Evolutionary conservation across 1,140 invertebrate genomes (phyloP), one percentile per base, ranked within the genome.

Genomic region (Lepidostoma basale): DNA sequence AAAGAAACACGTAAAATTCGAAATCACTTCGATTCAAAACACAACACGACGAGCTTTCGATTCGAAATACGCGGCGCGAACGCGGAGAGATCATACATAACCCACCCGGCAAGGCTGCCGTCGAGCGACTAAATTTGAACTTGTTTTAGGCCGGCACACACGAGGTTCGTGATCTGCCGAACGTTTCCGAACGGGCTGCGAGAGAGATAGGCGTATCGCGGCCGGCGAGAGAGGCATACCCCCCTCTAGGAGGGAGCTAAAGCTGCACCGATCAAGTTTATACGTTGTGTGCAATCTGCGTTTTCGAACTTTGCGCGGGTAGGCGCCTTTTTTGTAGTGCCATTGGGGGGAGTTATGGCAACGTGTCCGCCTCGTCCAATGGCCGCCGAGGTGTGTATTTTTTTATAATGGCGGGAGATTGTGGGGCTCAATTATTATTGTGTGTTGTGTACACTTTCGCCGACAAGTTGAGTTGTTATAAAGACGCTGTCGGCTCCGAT

Each of bases 271-370:
- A 60, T 40, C 56, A 60, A 60, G 36, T 60, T 60, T 44, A 39
- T 60, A 60, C 56, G 56, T 40, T 22, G 33, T 25, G 56, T 60
- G 56, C 56, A 60, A 60, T 36, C 56, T 60, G 56, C 56, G 56
- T 60, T 60, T 60, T 60, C 36, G 39, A 60, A 60, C 36, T 60
- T 60, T 22, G 36, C 56, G 56, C 36, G 56, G 33, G 39, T n/a
- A 42, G 36, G 36, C 22, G 39, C 36, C 18, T 40, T 60, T 56
- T 54, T 54, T 56, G 14, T 60, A 25, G 23, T 4, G 8, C 14
- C 36, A 23, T 26, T 42, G 30, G 56, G 56, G 56, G 54, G 56
- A 26, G 39, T 22, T 36, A 26, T n/a, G 39, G 30, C 30, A 56
- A 56, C 36, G 23, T 25, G 36, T 56, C 56, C 23, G 33, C 56